Percentiles rank a stretch among this genome's conserved stretches.
Conservation (phyloP, 1,140 invertebrate genomes). For the Orius insidiosus region DNA sequence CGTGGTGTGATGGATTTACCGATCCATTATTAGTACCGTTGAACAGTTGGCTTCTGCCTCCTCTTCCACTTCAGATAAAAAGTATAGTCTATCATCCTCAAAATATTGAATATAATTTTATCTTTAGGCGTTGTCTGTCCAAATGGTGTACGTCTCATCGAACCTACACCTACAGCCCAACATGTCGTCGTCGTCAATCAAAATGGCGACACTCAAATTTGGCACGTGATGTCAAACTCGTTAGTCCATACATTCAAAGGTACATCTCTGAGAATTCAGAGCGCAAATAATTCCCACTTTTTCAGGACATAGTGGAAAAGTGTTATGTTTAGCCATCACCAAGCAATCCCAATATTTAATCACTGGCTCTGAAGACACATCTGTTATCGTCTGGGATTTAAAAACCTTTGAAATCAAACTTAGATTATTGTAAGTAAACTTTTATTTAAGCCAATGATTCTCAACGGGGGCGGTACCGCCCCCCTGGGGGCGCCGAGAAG, state of each 20-base stretch:
- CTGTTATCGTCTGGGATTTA: slow-evolving; percentile 68
- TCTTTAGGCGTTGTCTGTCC: slow-evolving; percentile 17
- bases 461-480: too few species aligned
- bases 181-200: slow-evolving; percentile 54
- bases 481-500: too few species aligned
- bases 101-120: slow-evolving; percentile 5
- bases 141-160: slow-evolving; percentile 30
- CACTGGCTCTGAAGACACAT: slow-evolving; percentile 68
- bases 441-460: too few species aligned
- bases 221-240: slow-evolving; percentile 70
- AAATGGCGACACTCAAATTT: slow-evolving; percentile 54
- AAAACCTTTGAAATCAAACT: slow-evolving; percentile 47
- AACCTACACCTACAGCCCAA: slow-evolving; percentile 52
- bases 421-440: slow-evolving; percentile 50
- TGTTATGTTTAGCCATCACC: slow-evolving; percentile 62
- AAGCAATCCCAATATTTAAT: slow-evolving; percentile 55
- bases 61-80: slow-evolving; percentile 44
- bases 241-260: slow-evolving; percentile 67
- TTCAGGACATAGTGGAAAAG: slow-evolving; percentile 61
- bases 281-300: slow-evolving; percentile 1
- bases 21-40: slow-evolving; percentile 64
- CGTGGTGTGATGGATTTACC: slow-evolving; percentile 67
- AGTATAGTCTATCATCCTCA: too few species aligned
- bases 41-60: slow-evolving; percentile 63
- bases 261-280: slow-evolving; percentile 23